Evolutionary conservation across 2,888 invertebrate species (phyloP).

Genomic region (Girardia tigrina): DNA sequence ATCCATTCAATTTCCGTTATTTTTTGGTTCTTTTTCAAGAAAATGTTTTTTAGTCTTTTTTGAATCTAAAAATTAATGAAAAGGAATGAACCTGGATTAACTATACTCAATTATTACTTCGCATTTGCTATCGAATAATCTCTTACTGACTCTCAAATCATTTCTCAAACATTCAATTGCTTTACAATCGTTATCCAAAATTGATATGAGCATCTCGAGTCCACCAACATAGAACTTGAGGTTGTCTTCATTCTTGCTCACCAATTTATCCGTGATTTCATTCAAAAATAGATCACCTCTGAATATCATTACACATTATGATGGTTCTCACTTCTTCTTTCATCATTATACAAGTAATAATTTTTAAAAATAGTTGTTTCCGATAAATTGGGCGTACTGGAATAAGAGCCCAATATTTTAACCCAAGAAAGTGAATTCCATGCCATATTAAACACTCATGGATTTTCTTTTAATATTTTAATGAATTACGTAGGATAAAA

Average conservation of each 20-base stretch:
- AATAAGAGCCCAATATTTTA: no score
- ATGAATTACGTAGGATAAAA: no score
- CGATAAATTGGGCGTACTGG: no score
- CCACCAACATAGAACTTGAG: background rate
- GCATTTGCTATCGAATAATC: background rate
- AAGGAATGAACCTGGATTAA: background rate
- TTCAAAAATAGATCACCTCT: background rate
- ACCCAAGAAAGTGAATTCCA: no score
- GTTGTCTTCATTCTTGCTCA: background rate
- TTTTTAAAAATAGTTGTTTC: no score
- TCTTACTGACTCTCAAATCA: background rate
- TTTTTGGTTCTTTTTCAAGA: background rate
- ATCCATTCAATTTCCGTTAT: background rate
- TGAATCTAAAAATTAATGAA: background rate
- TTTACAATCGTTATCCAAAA: background rate
- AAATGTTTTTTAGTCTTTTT: background rate
- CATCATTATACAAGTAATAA: no score
- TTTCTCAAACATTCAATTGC: background rate
- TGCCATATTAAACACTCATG: no score
- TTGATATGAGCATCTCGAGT: background rate
- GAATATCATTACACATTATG: no score
- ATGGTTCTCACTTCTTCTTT: no score
- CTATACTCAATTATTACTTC: background rate
- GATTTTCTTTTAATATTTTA: no score
- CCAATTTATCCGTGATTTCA: background rate